Evolutionary conservation across 1,140 invertebrate genomes (phyloP).

Genomic region (Scaptomyza montana): DNA sequence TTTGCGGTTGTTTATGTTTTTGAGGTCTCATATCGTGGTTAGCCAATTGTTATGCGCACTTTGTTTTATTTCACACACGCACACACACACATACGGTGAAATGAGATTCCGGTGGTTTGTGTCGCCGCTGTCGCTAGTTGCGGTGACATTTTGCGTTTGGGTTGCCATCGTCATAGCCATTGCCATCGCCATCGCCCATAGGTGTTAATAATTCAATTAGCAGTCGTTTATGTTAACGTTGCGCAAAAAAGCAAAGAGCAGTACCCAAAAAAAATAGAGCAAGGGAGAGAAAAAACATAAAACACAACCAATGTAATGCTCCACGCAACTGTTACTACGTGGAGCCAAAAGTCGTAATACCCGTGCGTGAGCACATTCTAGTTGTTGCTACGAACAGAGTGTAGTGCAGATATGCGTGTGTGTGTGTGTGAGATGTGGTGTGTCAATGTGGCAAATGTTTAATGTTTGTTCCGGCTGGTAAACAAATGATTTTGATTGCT

Average conservation of each 20-base stretch:
- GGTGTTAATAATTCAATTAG: constrained; percentile 79
- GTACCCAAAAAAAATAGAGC: constrained; percentile 16
- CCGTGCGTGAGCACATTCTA: constrained; percentile 5
- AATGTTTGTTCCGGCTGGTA: constrained; percentile 35
- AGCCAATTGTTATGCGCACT: constrained; percentile 76
- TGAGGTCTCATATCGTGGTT: constrained; percentile 76
- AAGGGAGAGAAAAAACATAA: constrained; percentile 9
- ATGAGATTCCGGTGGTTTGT: constrained; percentile 19
- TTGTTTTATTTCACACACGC: constrained; percentile 72
- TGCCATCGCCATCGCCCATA: constrained; percentile 47
- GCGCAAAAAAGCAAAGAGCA: constrained; percentile 12
- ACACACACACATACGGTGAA: constrained; percentile 17
- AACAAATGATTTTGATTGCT: constrained; percentile 50
- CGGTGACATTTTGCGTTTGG: constrained; percentile 38
- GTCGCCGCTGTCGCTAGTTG: constrained; percentile 24
- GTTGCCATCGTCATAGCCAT: constrained; percentile 29
- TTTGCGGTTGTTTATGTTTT: constrained; percentile 78
- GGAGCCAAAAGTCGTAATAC: constrained; percentile 35
- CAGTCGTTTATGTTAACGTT: constrained; percentile 69
- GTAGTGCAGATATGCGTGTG: not conserved
- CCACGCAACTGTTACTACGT: constrained; percentile 72
- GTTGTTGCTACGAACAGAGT: not conserved
- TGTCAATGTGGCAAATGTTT: constrained; percentile 3
- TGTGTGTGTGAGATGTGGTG: constrained; percentile 5
- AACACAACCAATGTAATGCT: constrained; percentile 51